These are phyloP conservation scores for Eupithecia pulchellata DNA, from an alignment of 2,888 invertebrate genomes.

Conservation along the genomic window DNA sequence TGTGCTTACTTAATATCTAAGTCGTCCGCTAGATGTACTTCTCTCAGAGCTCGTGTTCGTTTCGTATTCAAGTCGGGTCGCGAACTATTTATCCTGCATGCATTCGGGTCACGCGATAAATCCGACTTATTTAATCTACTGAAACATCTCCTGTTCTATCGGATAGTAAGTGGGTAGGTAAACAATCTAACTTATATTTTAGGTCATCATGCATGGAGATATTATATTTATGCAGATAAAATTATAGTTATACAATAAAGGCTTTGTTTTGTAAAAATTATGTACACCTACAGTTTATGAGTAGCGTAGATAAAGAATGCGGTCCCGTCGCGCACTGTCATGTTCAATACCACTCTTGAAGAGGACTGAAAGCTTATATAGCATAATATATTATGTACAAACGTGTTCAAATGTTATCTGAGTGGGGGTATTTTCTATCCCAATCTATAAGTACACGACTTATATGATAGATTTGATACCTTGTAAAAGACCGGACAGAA, in stretches of 20 bases:
- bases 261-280: too few species aligned
- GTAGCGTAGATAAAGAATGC: too few species aligned
- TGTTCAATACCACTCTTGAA: too few species aligned
- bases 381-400: too few species aligned
- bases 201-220: background rate
- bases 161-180: constrained; percentile 23
- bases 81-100: constrained; percentile 64
- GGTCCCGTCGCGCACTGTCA: too few species aligned
- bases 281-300: too few species aligned
- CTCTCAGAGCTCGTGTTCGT: constrained; percentile 3
- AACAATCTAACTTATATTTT: constrained; percentile 34
- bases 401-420: too few species aligned
- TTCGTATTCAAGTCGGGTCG: constrained; percentile 50
- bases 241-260: too few species aligned
- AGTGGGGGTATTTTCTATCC: too few species aligned
- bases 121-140: constrained; percentile 77
- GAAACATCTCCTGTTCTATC: constrained; percentile 60
- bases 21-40: background rate
- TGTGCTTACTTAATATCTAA: background rate
- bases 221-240: background rate
- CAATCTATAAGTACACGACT: too few species aligned
- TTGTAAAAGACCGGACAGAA: background rate
- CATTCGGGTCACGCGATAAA: constrained; percentile 75
- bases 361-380: too few species aligned
- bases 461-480: background rate